Base-by-base conservation (phyloP, 2,113 vertebrate genomes). In the Nerophis ophidion region DNA sequence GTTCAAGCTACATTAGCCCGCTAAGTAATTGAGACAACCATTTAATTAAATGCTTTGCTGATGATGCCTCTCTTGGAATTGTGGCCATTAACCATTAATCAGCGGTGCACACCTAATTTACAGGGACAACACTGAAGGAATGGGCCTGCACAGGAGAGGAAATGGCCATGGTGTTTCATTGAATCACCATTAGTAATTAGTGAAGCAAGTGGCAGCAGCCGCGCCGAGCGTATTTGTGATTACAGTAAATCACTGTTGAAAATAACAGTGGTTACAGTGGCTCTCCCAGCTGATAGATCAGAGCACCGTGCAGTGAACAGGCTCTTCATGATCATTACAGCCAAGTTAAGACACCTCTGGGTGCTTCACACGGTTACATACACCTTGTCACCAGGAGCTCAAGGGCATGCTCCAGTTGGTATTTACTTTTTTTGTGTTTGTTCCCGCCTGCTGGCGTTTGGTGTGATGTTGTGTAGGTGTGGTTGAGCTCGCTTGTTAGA, bases 71-170 rank as follows among this genome's bases (percentile, higher is more conserved):
- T 75, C 79, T 69, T 68, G 73, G 80, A 86, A 81, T 77, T 66
- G 75, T 72, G 76, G 75, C 75, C 77, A 81, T 79, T 86, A 85
- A 83, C 80, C 84, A 88, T 87, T 87, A 86, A 84, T 88, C 83
- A 84, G 68, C 35, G 61, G 71, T 64, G 78, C 79, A 79, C 84
- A 84, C 81, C 84, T 86, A 84, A 88, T 88, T 86, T 87, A 81
- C 80, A 82, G 82, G 76, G 81, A 88, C 83, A 86, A 87, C 77
- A 84, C 68, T 68, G 82, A 69, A 70, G 74, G 57, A 56, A 77
- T 63, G 68, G 72, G 61, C 57, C 73, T 65, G 71, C 62, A 63
- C 65, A 36, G 69, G 69, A 75, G 70, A 71, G 73, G 67, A 76
- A 71, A 78, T 57, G 66, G 79, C 77, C 82, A 80, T 53, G 60